Evolutionary conservation across 2,888 invertebrate genomes (phyloP).

Genomic region (Xiphydria camelus): DNA sequence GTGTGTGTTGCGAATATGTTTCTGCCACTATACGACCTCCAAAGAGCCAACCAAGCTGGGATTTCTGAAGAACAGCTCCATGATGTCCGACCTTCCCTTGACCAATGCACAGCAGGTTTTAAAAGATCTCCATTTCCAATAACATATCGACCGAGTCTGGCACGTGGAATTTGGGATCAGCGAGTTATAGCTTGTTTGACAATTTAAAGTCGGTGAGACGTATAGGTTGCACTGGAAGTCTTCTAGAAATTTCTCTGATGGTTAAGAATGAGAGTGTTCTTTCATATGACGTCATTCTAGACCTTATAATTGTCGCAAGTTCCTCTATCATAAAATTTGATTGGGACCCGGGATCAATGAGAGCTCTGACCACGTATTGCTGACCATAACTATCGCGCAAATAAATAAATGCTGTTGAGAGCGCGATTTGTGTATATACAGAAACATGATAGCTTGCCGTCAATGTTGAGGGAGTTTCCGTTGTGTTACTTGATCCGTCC

Average conservation of each 20-base stretch:
- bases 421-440: slow-evolving; percentile 1
- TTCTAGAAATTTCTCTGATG: background rate
- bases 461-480: background rate
- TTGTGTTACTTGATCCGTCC: background rate
- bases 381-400: slow-evolving; percentile 4
- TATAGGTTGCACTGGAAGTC: background rate
- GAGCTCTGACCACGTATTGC: background rate
- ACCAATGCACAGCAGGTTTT: background rate
- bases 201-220: background rate
- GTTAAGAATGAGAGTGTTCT: slow-evolving; percentile 5
- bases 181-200: background rate
- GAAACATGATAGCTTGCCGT: background rate
- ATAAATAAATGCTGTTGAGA: slow-evolving; percentile 6
- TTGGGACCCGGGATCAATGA: slow-evolving; percentile 8
- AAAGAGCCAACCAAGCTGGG: slow-evolving; percentile 15
- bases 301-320: slow-evolving; percentile 1
- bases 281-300: background rate
- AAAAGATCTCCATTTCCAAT: background rate
- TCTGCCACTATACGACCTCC: slow-evolving; percentile 6
- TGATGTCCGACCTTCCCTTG: background rate
- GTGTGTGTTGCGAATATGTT: background rate
- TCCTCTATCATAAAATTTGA: slow-evolving; percentile 9
- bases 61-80: slow-evolving; percentile 12
- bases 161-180: background rate
- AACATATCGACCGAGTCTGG: background rate